A percentile compares a stretch with the other conserved stretches of the same genome.
Conservation (phyloP, 2,888 invertebrate genomes). For the Drosophila peninsularis region DNA sequence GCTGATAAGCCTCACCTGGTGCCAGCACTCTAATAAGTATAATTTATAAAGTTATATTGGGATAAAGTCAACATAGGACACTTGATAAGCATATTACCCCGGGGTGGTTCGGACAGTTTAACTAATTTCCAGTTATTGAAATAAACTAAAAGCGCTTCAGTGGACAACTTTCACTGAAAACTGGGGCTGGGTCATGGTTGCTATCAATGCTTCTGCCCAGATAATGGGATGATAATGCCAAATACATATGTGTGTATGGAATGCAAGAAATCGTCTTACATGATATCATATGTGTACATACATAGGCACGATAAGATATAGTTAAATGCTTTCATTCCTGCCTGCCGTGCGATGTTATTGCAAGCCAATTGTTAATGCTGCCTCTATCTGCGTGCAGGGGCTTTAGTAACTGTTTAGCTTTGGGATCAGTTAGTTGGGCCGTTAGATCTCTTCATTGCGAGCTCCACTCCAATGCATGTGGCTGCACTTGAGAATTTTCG, state of each 20-base stretch:
- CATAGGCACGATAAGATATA: slow-evolving; percentile 69
- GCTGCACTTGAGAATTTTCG: slow-evolving; percentile 24
- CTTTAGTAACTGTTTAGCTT: slow-evolving; percentile 45
- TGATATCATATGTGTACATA: slow-evolving; percentile 60
- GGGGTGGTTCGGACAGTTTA: not conserved
- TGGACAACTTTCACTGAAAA: slow-evolving; percentile 45
- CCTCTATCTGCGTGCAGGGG: slow-evolving; percentile 15
- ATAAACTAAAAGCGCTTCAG: slow-evolving; percentile 52
- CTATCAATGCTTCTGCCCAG: slow-evolving; percentile 62
- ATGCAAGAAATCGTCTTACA: slow-evolving; percentile 56
- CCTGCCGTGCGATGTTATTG: slow-evolving; percentile 32
- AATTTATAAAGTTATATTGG: slow-evolving; percentile 30
- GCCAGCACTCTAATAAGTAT: not conserved
- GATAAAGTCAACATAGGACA: slow-evolving; percentile 19
- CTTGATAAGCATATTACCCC: slow-evolving; percentile 39
- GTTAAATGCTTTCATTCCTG: slow-evolving; percentile 44
- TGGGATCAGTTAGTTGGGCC: slow-evolving; percentile 48
- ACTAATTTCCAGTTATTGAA: not conserved
- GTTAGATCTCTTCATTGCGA: slow-evolving; percentile 4
- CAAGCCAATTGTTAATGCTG: slow-evolving; percentile 46
- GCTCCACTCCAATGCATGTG: slow-evolving; percentile 26
- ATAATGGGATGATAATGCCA: slow-evolving; percentile 70
- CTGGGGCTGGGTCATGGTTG: slow-evolving; percentile 67
- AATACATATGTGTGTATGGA: slow-evolving; percentile 16
- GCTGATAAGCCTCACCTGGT: slow-evolving; percentile 49